Evolutionary conservation across 2,113 vertebrate genomes (phyloP).

Genomic region (Uropsilus gracilis): DNA sequence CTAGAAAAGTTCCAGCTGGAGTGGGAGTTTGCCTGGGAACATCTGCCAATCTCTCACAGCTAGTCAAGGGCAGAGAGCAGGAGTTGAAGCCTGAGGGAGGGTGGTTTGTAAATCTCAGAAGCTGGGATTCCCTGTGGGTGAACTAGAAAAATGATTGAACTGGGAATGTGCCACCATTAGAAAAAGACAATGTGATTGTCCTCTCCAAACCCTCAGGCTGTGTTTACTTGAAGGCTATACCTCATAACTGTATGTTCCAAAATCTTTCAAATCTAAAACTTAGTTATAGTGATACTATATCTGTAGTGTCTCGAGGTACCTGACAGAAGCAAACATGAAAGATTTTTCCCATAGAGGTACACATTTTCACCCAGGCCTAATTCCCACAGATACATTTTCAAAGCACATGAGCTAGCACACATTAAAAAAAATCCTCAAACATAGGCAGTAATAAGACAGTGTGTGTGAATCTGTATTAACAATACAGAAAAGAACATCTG

Average conservation of each 20-base stretch:
- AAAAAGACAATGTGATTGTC: background rate
- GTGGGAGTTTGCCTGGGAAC: background rate
- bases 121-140: background rate
- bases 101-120: background rate
- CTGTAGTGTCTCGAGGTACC: background rate
- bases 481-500: background rate
- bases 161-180: background rate
- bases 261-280: background rate
- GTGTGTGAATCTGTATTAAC: background rate
- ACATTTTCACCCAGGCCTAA: background rate
- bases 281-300: background rate
- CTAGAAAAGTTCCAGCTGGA: conserved; percentile 34
- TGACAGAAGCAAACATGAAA: background rate
- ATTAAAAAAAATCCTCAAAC: background rate
- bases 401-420: background rate
- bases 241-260: background rate
- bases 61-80: background rate
- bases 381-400: conserved; percentile 8
- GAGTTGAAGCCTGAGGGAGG: background rate
- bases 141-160: background rate
- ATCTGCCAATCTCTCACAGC: background rate
- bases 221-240: background rate
- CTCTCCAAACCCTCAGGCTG: background rate
- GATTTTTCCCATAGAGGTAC: background rate
- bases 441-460: background rate